Evolutionary conservation across 37 sponge, comb jelly and placozoan genomes (phyloP).

Genomic region (Cliona cf. orientalis): DNA sequence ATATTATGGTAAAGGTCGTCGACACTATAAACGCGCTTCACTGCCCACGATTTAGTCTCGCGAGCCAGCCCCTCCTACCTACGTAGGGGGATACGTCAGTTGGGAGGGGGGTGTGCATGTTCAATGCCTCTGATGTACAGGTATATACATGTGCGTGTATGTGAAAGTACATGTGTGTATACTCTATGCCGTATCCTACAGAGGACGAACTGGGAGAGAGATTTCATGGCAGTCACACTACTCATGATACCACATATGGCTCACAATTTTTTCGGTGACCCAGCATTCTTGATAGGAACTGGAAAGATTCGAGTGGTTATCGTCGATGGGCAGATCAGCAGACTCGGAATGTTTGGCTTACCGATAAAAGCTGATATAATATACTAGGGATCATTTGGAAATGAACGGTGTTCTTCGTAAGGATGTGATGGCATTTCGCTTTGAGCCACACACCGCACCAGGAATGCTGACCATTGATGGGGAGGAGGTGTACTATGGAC

Average conservation of each 20-base stretch:
- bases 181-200: no score
- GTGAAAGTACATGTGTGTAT: no score
- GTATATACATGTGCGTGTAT: no score
- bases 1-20: no score
- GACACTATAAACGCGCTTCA: no score
- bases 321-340: conserved; percentile 9
- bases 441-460: conserved; percentile 61
- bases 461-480: conserved; percentile 82
- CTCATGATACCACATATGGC: conserved; percentile 56
- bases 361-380: conserved; percentile 30
- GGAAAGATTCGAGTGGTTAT: conserved; percentile 44
- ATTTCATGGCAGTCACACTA: conserved; percentile 44
- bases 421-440: conserved; percentile 66
- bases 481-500: conserved; percentile 75
- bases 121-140: no score
- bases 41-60: no score
- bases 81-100: no score
- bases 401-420: neutral
- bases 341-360: conserved; percentile 42
- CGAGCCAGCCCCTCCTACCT: no score
- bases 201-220: no score
- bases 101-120: no score
- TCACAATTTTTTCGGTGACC: conserved; percentile 25
- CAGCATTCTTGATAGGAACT: conserved; percentile 32
- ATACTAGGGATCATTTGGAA: conserved; percentile 25